Percentiles rank a stretch among this genome's conserved stretches.
phyloP scores from a whole-genome alignment of 2,113 vertebrate species.

The Myotis yumanensis region DNA sequence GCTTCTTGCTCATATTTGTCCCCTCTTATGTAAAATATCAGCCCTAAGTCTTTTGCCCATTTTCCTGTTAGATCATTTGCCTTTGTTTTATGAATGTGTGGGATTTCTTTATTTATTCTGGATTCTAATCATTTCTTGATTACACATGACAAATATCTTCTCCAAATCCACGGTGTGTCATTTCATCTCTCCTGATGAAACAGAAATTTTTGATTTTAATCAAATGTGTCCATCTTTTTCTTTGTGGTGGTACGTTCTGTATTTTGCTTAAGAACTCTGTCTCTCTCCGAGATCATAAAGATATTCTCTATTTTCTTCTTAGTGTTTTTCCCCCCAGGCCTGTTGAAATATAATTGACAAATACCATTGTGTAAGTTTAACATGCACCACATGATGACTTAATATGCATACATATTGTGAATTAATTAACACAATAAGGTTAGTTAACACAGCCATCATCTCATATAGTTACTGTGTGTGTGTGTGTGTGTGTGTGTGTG shows the following conservation, averaged over 20 bases:
- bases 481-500: background rate
- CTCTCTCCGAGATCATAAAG: background rate
- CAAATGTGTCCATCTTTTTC: background rate
- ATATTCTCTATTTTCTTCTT: background rate
- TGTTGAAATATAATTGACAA: background rate
- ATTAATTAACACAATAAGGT: background rate
- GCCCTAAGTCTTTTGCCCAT: background rate
- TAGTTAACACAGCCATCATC: background rate
- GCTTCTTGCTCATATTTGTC: background rate
- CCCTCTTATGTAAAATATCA: constrained; percentile 7
- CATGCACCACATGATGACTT: background rate
- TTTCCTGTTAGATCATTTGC: constrained; percentile 4
- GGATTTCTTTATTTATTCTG: background rate
- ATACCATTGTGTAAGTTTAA: background rate
- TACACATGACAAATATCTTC: background rate
- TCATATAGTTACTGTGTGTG: background rate
- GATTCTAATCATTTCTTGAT: background rate
- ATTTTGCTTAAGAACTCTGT: constrained; percentile 11
- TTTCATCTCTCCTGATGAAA: background rate
- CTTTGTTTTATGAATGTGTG: background rate
- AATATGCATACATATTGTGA: background rate
- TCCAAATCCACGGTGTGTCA: background rate
- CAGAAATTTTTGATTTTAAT: background rate
- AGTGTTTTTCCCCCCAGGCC: background rate
- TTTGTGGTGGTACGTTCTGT: background rate